phyloP scores from a whole-genome alignment of 2,797 vertebrate species.

The Gymnoscopelus braueri region DNA sequence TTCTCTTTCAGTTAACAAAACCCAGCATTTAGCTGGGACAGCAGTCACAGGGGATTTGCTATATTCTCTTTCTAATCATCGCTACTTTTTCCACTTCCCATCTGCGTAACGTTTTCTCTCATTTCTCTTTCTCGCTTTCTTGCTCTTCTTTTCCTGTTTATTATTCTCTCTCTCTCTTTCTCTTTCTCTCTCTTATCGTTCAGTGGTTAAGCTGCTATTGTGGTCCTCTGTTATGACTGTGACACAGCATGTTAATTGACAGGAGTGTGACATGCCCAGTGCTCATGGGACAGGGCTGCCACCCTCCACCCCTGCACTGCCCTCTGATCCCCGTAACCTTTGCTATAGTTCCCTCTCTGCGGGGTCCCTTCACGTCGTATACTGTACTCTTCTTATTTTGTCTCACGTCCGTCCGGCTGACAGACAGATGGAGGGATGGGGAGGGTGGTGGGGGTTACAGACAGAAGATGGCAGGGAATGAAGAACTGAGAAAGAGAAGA shows the following conservation, averaged over 20 bases:
- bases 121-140: conserved; percentile 4
- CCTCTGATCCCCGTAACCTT: conserved; percentile 55
- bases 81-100: conserved; percentile 18
- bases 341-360: conserved; percentile 42
- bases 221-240: conserved; percentile 35
- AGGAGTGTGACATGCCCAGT: conserved; percentile 56
- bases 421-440: conserved; percentile 50
- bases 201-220: conserved; percentile 18
- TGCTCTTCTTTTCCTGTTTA: neutral
- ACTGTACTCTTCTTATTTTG: conserved; percentile 32
- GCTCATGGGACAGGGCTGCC: conserved; percentile 62
- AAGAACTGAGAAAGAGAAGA: conserved; percentile 23
- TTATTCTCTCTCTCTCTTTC: neutral
- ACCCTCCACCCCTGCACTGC: conserved; percentile 61
- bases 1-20: conserved; percentile 19
- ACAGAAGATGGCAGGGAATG: conserved; percentile 22
- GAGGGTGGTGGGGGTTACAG: conserved; percentile 8
- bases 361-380: conserved; percentile 27
- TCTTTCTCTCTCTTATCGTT: neutral
- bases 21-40: conserved; percentile 8
- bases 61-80: neutral
- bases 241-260: conserved; percentile 60
- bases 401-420: conserved; percentile 48
- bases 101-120: neutral
- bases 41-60: conserved; percentile 5